Base-by-base conservation (phyloP, 2,888 invertebrate genomes). In the Leptinotarsa rubiginosa region DNA sequence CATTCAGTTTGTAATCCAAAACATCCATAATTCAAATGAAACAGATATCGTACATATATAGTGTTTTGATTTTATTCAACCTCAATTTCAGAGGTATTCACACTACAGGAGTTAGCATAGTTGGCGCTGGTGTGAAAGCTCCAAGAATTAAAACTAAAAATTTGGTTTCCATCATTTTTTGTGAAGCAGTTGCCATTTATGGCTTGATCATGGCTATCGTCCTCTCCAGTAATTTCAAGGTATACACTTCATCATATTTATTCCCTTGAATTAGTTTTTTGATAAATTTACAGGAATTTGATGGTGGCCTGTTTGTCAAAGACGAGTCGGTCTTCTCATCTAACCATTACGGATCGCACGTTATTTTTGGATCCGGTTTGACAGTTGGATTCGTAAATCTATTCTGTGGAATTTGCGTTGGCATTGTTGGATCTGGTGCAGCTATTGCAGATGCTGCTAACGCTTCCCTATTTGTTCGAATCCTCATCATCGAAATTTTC, bases 141-240 rank as follows among this genome's bases (percentile, higher is more conserved):
- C 99, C 99, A 4, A 91, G 99, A 86, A 99, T 99, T 88, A 97
- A 98, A 89, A 99, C 99, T 75, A 99, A 99, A 90, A 99, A 99
- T 89, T 92, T 99, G 86, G 97, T 99, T 87, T 99, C 98, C 72
- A 97, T 99, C 84, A 99, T 99, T 89, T 99, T 99, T 91, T 99
- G 99, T 87, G 99, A 99, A 89, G 99, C 99, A 81, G 99, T 99
- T 4, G 99, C 99, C 77, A 99, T 99, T 89, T 99, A 99, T 88
- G 99, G 99, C 22, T 91, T 99, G 79, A 99, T 99, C 86, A 97
- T 98, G 84, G 98, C 99, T 69, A 99, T 99, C 86, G 97, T 99
- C 69, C 91, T 99, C 78, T 95, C 96, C 65, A 96, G 96, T 82
- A 91, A 93, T 86, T 89, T 96, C 82, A 93, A 93, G 78, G 88